Base-by-base conservation (phyloP, 2,797 vertebrate genomes). In the Sylvia borin region DNA sequence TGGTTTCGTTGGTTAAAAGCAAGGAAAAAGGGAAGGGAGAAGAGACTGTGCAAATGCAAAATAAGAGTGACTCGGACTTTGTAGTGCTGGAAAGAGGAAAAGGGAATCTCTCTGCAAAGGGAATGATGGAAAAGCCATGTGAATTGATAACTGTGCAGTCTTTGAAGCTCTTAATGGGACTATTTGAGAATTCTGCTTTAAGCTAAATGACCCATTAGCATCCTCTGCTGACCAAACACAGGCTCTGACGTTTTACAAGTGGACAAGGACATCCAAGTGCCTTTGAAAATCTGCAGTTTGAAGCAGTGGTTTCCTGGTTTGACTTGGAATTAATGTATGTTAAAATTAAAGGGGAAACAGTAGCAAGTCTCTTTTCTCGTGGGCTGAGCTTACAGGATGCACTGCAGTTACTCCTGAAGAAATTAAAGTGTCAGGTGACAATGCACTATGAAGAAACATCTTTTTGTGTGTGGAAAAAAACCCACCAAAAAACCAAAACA, bases 171-270 rank as follows among this genome's bases (percentile, higher is more conserved):
- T 55, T 17, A 2, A 20, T 60, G 43, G 57, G 12, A 79, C 12
- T 42, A 38, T 60, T 45, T 78, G 58, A 88, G 36, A 48, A 36
- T 32, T n/a, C 43, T 57, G 32, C 67, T 79, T 29, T 48, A 84
- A 86, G 60, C n/a, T 94, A 45, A 90, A 55, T 85, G 80, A 85
- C 74, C 86, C 79, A 29, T 76, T 76, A 92, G 90, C 93, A 93
- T 96, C 86, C 77, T 93, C 80, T 92, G 88, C 92, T 95, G 94
- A 87, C 92, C 68, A 75, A 87, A 86, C 8, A 42, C 31, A 29
- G 80, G 48, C 38, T 94, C 66, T 88, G 61, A 32, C 2, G 0
- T 42, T 92, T 78, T 26, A 9, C 9, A 68, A 40, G n/a, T 36
- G 42, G 38, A 13, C n/a, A 38, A 79, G 50, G 55, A 42, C 66